These are phyloP conservation scores for Tautogolabrus adspersus DNA, from an alignment of 2,113 vertebrate species.

Conservation along the genomic window DNA sequence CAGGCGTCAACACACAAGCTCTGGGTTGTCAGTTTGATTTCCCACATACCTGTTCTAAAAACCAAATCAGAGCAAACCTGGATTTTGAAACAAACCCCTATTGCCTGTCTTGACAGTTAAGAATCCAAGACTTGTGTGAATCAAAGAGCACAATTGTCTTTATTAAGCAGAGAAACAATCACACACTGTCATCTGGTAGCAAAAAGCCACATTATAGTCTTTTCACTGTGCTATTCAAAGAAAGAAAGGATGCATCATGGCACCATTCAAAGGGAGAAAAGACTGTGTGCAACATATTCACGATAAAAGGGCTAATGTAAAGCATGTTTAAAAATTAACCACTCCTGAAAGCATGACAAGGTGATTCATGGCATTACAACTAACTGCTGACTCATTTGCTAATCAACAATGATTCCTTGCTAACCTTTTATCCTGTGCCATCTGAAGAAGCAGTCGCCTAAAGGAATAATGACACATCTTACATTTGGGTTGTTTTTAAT, in stretches of 20 bases:
- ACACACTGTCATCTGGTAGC: neutral
- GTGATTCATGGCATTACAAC: slow-evolving; percentile 28
- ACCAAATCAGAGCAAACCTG: neutral
- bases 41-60: neutral
- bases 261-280: neutral
- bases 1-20: slow-evolving; percentile 8
- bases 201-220: neutral
- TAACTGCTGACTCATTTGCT: slow-evolving; percentile 42
- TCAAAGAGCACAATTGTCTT: slow-evolving; percentile 12
- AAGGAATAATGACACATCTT: neutral
- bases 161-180: slow-evolving; percentile 2
- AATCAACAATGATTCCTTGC: slow-evolving; percentile 32
- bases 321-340: neutral
- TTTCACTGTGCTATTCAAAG: slow-evolving; percentile 7
- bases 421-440: slow-evolving; percentile 34
- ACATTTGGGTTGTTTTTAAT: neutral
- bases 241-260: neutral
- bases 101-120: neutral
- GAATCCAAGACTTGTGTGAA: neutral
- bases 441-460: slow-evolving; percentile 10
- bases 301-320: neutral
- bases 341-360: neutral
- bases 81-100: neutral
- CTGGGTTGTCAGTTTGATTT: slow-evolving; percentile 16
- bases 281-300: neutral